phyloP scores from a whole-genome alignment of 2,888 invertebrate species.

The Campaea margaritaria region DNA sequence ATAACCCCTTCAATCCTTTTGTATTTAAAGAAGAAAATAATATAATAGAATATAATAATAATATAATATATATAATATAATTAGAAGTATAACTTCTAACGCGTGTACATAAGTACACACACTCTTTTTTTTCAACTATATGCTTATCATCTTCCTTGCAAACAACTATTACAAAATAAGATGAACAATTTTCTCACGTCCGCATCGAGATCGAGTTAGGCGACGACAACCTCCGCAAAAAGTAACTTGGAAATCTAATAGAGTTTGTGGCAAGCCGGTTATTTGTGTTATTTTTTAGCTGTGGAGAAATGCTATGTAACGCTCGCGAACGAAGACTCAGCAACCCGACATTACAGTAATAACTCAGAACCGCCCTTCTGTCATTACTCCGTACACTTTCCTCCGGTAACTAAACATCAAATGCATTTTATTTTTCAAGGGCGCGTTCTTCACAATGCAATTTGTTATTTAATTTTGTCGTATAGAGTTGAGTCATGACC shows the following conservation, averaged over 20 bases:
- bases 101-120: no score
- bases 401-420: slow-evolving; percentile 68
- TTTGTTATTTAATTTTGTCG: slow-evolving; percentile 36
- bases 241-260: slow-evolving; percentile 82
- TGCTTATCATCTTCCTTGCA: slow-evolving; percentile 59
- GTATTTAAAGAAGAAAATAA: no score
- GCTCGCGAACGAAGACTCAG: slow-evolving; percentile 76
- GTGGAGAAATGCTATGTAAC: slow-evolving; percentile 78
- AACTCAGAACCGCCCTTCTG: slow-evolving; percentile 78
- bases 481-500: slow-evolving; percentile 36
- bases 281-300: slow-evolving; percentile 80
- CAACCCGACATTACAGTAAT: slow-evolving; percentile 82
- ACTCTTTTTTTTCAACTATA: slow-evolving; percentile 58
- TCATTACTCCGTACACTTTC: slow-evolving; percentile 80
- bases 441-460: slow-evolving; percentile 63
- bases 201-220: slow-evolving; percentile 79
- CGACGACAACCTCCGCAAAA: slow-evolving; percentile 80
- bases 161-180: slow-evolving; percentile 72
- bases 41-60: no score
- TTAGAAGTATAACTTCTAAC: no score
- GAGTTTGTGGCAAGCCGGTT: slow-evolving; percentile 81
- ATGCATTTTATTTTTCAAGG: slow-evolving; percentile 65
- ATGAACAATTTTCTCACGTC: slow-evolving; percentile 81
- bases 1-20: no score
- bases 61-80: no score